Conservation (phyloP, 1,140 invertebrate species). For the Trichonephila clavipes region DNA sequence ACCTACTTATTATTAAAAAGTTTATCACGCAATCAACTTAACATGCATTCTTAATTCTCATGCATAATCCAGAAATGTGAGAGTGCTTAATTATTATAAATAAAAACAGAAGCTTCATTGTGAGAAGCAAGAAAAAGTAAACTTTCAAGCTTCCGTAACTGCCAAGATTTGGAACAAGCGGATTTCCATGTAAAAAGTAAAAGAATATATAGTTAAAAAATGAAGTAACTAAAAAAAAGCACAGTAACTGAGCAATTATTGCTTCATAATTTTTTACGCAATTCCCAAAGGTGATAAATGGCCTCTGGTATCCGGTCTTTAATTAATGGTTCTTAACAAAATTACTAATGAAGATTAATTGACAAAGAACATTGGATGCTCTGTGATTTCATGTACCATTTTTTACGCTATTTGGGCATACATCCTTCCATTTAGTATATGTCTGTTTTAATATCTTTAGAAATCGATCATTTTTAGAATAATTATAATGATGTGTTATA, state of each 20-base stretch:
- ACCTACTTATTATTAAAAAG: too few relatives aligned
- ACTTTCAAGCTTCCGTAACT: too few relatives aligned
- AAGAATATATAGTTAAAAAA: background rate
- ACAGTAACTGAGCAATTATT: constrained; percentile 15
- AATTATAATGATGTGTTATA: too few relatives aligned
- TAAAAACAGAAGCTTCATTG: too few relatives aligned
- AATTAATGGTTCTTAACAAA: constrained; percentile 63
- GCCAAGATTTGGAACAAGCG: background rate
- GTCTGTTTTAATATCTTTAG: too few relatives aligned
- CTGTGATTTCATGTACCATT: background rate
- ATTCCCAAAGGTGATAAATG: constrained; percentile 29
- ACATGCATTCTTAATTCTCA: too few relatives aligned
- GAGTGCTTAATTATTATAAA: too few relatives aligned
- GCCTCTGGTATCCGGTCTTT: constrained; percentile 39
- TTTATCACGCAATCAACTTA: too few relatives aligned
- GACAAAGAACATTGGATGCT: background rate
- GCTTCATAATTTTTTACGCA: background rate
- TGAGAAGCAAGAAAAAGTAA: too few relatives aligned
- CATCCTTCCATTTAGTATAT: too few relatives aligned
- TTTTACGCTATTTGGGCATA: background rate
- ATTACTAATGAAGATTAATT: constrained; percentile 62
- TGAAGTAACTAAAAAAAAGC: background rate
- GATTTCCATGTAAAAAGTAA: background rate
- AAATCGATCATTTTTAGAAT: too few relatives aligned
- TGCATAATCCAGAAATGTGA: too few relatives aligned